Conservation (phyloP, 2,888 invertebrate species). For the Nudaria mundana region DNA sequence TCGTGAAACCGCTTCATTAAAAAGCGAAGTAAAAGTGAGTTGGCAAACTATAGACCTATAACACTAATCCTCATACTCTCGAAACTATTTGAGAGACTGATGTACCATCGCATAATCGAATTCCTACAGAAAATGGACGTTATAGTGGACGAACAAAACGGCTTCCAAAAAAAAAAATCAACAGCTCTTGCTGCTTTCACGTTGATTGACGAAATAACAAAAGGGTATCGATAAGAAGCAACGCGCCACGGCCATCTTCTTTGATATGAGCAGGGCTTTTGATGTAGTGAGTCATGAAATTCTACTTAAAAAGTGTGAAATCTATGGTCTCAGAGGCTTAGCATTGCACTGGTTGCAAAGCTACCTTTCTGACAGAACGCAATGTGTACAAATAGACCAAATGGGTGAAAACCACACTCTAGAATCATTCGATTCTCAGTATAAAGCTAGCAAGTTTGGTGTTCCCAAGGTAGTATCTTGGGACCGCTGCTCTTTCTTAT, state of each 20-base stretch:
- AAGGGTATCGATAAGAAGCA: constrained; percentile 1
- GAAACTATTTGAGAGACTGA: constrained; percentile 14
- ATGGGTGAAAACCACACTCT: too few species aligned
- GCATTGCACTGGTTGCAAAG: too few species aligned
- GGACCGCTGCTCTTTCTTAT: constrained; percentile 10
- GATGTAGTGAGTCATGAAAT: constrained; percentile 5
- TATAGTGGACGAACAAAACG: constrained; percentile 7
- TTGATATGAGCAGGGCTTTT: constrained; percentile 7
- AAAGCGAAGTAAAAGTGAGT: constrained; percentile 4
- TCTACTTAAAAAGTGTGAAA: too few species aligned
- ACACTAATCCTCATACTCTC: constrained; percentile 14
- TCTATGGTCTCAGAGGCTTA: too few species aligned
- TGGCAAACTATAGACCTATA: constrained; percentile 14
- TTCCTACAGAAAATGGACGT: constrained; percentile 3
- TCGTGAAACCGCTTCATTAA: constrained; percentile 16
- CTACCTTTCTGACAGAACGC: too few species aligned
- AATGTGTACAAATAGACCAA: too few species aligned
- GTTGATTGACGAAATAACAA: background rate
- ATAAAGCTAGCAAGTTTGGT: too few species aligned
- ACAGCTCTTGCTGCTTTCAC: constrained; percentile 4
- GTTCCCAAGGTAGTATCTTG: constrained; percentile 13
- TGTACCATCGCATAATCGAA: background rate
- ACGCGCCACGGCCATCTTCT: too few species aligned
- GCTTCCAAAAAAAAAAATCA: constrained; percentile 7
- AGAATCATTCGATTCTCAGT: too few species aligned